Conservation (phyloP, 2,797 vertebrate species). For the Tinamus major region DNA sequence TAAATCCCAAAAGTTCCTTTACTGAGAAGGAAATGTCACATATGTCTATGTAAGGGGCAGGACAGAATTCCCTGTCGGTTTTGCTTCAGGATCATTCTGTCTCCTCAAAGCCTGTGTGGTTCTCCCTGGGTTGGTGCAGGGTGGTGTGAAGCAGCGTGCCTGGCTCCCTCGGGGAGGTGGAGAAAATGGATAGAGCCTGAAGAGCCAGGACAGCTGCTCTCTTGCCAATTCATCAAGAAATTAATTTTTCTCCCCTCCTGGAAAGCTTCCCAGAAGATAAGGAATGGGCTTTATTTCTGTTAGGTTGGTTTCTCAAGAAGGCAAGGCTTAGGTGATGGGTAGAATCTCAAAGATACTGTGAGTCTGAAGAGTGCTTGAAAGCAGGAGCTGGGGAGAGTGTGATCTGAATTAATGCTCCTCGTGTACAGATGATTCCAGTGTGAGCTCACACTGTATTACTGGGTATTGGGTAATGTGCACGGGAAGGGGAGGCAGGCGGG, state of each 20-base stretch:
- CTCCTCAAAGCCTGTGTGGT: not conserved
- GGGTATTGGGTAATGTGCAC: slow-evolving; percentile 34
- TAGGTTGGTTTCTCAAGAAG: not conserved
- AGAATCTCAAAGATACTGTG: not conserved
- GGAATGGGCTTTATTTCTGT: not conserved
- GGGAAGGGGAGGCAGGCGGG: slow-evolving; percentile 17
- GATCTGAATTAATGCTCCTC: not conserved
- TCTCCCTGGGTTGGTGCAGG: not conserved
- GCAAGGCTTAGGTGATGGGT: not conserved
- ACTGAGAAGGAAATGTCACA: not conserved
- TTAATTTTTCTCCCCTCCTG: accelerated
- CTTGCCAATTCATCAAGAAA: not conserved
- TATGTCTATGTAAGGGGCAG: not conserved
- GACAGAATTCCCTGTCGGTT: not conserved
- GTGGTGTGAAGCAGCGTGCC: not conserved
- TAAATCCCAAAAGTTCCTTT: not conserved
- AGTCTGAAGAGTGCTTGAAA: not conserved
- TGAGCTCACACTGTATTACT: slow-evolving; percentile 58
- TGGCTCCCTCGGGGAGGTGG: not conserved
- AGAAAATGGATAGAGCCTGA: not conserved
- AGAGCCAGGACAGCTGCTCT: not conserved
- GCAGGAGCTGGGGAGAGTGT: not conserved
- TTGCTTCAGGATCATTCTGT: not conserved
- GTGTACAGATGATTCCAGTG: not conserved
- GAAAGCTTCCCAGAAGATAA: not conserved